phyloP scores from a whole-genome alignment of 2,888 invertebrate species.

The Drosophila merina region DNA sequence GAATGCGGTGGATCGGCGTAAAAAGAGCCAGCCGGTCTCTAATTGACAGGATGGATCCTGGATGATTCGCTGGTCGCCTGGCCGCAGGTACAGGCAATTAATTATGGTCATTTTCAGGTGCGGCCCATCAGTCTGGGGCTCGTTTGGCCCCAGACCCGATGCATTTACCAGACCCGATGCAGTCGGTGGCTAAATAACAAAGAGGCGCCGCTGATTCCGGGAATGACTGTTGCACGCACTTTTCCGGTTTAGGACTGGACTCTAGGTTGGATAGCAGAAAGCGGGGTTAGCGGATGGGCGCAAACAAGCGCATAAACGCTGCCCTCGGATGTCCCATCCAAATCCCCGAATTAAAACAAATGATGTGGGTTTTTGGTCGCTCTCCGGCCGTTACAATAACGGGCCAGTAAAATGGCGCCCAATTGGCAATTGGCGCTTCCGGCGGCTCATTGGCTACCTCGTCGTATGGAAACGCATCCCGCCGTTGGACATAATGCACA shows the following conservation, averaged over 20 bases:
- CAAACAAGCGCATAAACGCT: slow-evolving; percentile 73
- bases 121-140: slow-evolving; percentile 11
- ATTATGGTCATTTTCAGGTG: slow-evolving; percentile 78
- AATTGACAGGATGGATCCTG: slow-evolving; percentile 58
- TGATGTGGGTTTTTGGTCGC: slow-evolving; percentile 61
- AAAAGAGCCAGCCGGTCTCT: slow-evolving; percentile 46
- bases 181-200: slow-evolving; percentile 62
- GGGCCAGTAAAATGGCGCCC: slow-evolving; percentile 67
- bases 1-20: slow-evolving; percentile 25
- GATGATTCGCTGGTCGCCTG: slow-evolving; percentile 9
- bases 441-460: slow-evolving; percentile 71
- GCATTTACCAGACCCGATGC: background rate
- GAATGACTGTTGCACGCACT: slow-evolving; percentile 68
- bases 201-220: slow-evolving; percentile 51
- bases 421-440: slow-evolving; percentile 76
- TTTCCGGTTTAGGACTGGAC: slow-evolving; percentile 8
- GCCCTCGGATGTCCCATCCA: slow-evolving; percentile 11
- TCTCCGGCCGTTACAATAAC: slow-evolving; percentile 19
- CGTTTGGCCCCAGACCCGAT: background rate
- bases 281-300: slow-evolving; percentile 40
- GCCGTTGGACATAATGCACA: slow-evolving; percentile 64
- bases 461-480: slow-evolving; percentile 33
- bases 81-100: slow-evolving; percentile 75
- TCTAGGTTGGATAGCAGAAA: slow-evolving; percentile 10
- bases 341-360: slow-evolving; percentile 66